Percentiles rank a stretch among this genome's conserved stretches.
phyloP scores from a whole-genome alignment of 2,113 vertebrate genomes.

The Ceyx margarethae region DNA sequence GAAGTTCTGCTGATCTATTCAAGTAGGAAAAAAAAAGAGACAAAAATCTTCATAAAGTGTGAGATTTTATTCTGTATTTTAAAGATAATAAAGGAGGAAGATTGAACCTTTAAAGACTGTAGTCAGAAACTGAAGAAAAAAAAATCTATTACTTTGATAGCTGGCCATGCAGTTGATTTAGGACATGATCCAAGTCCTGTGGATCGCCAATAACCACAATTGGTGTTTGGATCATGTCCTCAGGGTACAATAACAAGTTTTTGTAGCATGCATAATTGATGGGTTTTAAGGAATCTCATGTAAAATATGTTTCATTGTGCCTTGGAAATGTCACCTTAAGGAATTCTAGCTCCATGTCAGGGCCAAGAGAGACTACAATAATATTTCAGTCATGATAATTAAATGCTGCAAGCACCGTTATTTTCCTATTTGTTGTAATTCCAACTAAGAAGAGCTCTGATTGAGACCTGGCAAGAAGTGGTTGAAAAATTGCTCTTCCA shows the following conservation, averaged over 20 bases:
- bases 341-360: constrained; percentile 38
- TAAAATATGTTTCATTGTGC: constrained; percentile 49
- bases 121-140: constrained; percentile 5
- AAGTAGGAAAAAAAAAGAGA: background rate
- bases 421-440: constrained; percentile 70
- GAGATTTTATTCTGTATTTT: background rate
- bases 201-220: constrained; percentile 55
- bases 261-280: constrained; percentile 55
- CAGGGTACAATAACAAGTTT: constrained; percentile 61
- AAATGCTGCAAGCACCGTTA: constrained; percentile 54
- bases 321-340: constrained; percentile 64
- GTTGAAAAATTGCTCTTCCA: constrained; percentile 54
- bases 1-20: background rate
- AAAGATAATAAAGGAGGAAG: background rate
- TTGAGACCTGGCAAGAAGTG: constrained; percentile 64
- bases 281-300: constrained; percentile 56
- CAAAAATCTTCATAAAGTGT: background rate
- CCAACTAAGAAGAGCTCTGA: constrained; percentile 60
- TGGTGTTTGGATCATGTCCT: constrained; percentile 62
- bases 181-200: constrained; percentile 52
- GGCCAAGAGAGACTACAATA: constrained; percentile 50
- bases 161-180: constrained; percentile 53
- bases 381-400: constrained; percentile 58
- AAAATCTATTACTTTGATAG: constrained; percentile 30
- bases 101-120: background rate